Base-by-base conservation (phyloP, 2,797 vertebrate genomes). In the Spatula clypeata region DNA sequence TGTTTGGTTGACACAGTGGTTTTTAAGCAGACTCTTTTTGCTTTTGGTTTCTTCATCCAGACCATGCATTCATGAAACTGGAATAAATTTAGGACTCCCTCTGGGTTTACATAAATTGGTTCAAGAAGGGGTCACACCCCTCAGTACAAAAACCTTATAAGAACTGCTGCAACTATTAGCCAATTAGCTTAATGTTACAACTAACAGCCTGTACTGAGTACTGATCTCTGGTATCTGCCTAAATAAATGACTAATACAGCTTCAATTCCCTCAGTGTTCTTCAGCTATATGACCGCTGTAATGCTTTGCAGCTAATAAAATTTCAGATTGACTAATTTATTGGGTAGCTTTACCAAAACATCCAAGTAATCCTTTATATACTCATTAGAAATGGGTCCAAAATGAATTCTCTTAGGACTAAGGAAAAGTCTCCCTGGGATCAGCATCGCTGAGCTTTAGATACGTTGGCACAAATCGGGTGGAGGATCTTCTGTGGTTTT, bases 261-360 rank as follows among this genome's bases (percentile, higher is more conserved):
- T 96, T 88, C 86, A 94, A 73, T 96, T 97, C 91, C 93, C 88
- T 94, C 55, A 81, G 86, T 95, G 82, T 97, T 94, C 84, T 80
- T 95, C 77, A 73, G 42, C 79, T 96, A 12, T 86, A 82, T 95
- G 93, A 94, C 72, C 5, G 1, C 87, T 75, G 32, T 90, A 96
- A 93, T 95, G 82, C 91, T 97, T 95, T 94, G 91, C 2, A 19
- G 89, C 93, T 97, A 97, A 98, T 97, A 97, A 97, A 97, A 97
- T 97, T 97, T 97, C 88, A 97, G 95, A 97, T 96, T 88, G 93
- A 94, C 95, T 97, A 96, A 97, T 98, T 98, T 97, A 90, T 93
- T 66, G 72, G 90, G 60, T 95, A 97, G 93, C 83, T 97, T 98
- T 97, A 95, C 96, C 97, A 97, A 97, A 98, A 97, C 90, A 96